Conservation (phyloP, 2,888 invertebrate genomes). For the Chironomus riparius region DNA sequence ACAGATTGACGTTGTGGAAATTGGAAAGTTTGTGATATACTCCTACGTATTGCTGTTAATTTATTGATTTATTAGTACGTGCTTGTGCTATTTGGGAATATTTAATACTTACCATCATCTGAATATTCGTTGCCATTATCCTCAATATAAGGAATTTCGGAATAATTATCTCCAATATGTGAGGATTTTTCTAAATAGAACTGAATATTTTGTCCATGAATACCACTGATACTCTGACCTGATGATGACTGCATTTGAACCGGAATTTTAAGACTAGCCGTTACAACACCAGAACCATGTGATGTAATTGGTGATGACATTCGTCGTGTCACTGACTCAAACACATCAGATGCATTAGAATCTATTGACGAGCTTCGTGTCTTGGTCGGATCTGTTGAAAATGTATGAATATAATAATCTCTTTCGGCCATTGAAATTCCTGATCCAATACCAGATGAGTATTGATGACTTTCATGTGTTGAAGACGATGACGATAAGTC, state of each 20-base stretch:
- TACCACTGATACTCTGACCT: constrained; percentile 30
- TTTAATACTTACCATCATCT: constrained; percentile 31
- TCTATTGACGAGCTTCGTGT: constrained; percentile 29
- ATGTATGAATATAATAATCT: constrained; percentile 22
- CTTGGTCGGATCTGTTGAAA: constrained; percentile 27
- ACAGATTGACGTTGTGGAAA: constrained; percentile 21
- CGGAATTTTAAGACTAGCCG: constrained; percentile 75
- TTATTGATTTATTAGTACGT: not conserved
- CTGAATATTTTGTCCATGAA: constrained; percentile 23
- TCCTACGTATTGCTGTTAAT: constrained; percentile 3
- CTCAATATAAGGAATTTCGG: constrained; percentile 55
- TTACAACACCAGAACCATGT: constrained; percentile 56
- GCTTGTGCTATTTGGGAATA: not conserved
- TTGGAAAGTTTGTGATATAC: constrained; percentile 28
- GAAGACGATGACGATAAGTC: constrained; percentile 23
- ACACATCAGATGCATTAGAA: constrained; percentile 26
- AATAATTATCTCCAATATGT: constrained; percentile 20
- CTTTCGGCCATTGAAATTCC: constrained; percentile 17
- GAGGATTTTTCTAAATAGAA: constrained; percentile 16
- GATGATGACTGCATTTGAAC: constrained; percentile 32
- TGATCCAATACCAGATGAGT: constrained; percentile 14
- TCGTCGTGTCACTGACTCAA: constrained; percentile 39
- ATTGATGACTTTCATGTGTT: constrained; percentile 23
- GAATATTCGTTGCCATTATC: constrained; percentile 43
- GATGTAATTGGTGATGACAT: constrained; percentile 50